Evolutionary conservation across 2,888 invertebrate genomes (phyloP).

Genomic region (Agriopis marginaria): DNA sequence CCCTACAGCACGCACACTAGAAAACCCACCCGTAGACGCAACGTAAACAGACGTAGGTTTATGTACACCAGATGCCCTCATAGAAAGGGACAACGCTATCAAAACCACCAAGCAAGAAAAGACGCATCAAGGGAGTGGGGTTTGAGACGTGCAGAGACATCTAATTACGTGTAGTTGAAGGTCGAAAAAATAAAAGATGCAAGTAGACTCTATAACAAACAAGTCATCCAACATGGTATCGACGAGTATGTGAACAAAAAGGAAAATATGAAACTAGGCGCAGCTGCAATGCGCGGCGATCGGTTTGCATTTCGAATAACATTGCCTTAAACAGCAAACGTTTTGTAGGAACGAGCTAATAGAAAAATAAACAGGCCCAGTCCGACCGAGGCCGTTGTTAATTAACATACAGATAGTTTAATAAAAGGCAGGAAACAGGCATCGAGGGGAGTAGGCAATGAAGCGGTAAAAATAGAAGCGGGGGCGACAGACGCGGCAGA

Average conservation of each 20-base stretch:
- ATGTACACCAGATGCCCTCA: constrained; percentile 85
- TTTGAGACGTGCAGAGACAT: constrained; percentile 77
- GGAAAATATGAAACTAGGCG: constrained; percentile 45
- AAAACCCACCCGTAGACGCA: constrained; percentile 60
- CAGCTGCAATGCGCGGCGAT: constrained; percentile 54
- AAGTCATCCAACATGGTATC: constrained; percentile 40
- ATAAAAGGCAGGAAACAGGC: constrained; percentile 85
- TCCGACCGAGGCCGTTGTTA: constrained; percentile 80
- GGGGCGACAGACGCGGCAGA: constrained; percentile 75
- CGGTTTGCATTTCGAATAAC: constrained; percentile 52
- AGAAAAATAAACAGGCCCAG: constrained; percentile 78
- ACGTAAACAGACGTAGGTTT: constrained; percentile 83
- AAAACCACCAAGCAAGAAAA: constrained; percentile 65
- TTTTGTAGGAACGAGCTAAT: constrained; percentile 72
- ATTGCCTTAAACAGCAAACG: constrained; percentile 67
- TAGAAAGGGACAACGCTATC: constrained; percentile 76
- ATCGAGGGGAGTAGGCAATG: constrained; percentile 84
- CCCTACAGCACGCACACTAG: constrained; percentile 72
- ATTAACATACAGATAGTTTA: constrained; percentile 86
- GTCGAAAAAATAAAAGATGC: constrained; percentile 74
- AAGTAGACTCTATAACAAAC: constrained; percentile 41
- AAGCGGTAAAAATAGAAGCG: constrained; percentile 86
- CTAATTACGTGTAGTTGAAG: constrained; percentile 83
- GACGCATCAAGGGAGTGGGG: constrained; percentile 69
- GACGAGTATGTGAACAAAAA: constrained; percentile 50